Percentiles rank a stretch among this genome's conserved stretches.
Conservation (phyloP, 2,888 invertebrate genomes). For the Chloroclysta siterata region DNA sequence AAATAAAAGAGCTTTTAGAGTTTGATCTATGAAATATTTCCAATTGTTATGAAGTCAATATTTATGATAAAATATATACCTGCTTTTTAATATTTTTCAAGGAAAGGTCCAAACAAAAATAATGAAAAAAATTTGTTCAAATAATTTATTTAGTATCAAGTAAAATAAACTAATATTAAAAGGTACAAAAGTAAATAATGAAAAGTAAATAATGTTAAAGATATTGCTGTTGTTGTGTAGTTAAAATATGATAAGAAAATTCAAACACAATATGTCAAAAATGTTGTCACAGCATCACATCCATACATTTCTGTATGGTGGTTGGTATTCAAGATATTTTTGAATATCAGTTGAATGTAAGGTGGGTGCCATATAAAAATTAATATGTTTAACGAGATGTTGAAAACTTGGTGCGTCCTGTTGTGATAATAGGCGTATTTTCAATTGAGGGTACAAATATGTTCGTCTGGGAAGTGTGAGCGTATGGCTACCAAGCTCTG, state of each 20-base stretch:
- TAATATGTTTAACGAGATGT: constrained; percentile 58
- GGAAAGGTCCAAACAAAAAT: constrained; percentile 28
- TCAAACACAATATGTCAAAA: constrained; percentile 9
- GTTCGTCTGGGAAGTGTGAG: constrained; percentile 82
- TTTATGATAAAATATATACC: background rate
- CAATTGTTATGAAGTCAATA: background rate
- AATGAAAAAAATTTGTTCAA: constrained; percentile 23
- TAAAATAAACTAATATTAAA: constrained; percentile 27
- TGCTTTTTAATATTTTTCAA: background rate
- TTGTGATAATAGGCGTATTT: constrained; percentile 70
- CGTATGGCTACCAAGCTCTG: constrained; percentile 82
- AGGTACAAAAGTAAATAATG: constrained; percentile 29
- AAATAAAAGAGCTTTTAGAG: background rate
- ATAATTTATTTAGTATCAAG: constrained; percentile 23
- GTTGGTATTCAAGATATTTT: constrained; percentile 22
- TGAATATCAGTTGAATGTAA: constrained; percentile 59
- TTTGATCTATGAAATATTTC: background rate
- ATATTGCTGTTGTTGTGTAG: constrained; percentile 12
- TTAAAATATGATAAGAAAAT: constrained; percentile 13
- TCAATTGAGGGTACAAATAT: constrained; percentile 66
- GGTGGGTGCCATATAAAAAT: constrained; percentile 75
- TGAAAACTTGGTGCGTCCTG: constrained; percentile 70
- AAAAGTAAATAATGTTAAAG: constrained; percentile 16
- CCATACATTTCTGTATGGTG: constrained; percentile 24
- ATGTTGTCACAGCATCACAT: constrained; percentile 10